Conservation (phyloP, 92 coral and sea anemone species). For the Pocillopora grandis region DNA sequence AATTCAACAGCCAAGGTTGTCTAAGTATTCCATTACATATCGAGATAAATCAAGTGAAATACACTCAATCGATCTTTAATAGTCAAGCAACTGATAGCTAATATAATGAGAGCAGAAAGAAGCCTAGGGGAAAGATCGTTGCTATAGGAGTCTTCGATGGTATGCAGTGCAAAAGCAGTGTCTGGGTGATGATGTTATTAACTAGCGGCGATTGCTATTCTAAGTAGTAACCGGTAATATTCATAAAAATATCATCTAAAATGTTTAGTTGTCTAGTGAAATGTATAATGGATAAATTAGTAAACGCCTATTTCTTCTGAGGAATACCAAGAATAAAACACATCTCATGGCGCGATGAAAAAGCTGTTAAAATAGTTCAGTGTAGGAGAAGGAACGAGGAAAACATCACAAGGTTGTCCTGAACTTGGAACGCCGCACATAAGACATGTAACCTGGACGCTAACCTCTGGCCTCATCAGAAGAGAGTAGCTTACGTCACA, state of each 20-base stretch:
- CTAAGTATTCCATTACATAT: neutral
- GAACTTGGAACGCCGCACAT: neutral
- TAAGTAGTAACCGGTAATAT: constrained; percentile 36
- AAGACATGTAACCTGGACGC: constrained; percentile 12
- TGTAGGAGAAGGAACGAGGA: neutral
- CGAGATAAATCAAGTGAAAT: neutral
- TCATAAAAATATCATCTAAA: constrained; percentile 56
- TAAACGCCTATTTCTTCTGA: constrained; percentile 9
- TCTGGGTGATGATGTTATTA: constrained; percentile 24
- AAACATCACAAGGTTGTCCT: neutral
- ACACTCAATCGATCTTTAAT: neutral
- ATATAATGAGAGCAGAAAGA: neutral
- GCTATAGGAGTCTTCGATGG: neutral
- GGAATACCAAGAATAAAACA: constrained; percentile 30
- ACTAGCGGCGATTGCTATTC: constrained; percentile 22
- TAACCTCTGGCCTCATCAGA: constrained; percentile 3
- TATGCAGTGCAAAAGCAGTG: neutral
- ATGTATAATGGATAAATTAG: constrained; percentile 26
- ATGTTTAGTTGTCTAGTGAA: constrained; percentile 32
- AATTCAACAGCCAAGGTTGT: neutral
- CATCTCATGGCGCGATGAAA: constrained; percentile 22
- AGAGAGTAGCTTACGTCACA: constrained; percentile 2
- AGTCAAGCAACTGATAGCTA: neutral
- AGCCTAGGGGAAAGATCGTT: neutral
- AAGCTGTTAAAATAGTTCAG: constrained; percentile 1